phyloP scores from a whole-genome alignment of 2,113 vertebrate genomes.

The Alectura lathami region DNA sequence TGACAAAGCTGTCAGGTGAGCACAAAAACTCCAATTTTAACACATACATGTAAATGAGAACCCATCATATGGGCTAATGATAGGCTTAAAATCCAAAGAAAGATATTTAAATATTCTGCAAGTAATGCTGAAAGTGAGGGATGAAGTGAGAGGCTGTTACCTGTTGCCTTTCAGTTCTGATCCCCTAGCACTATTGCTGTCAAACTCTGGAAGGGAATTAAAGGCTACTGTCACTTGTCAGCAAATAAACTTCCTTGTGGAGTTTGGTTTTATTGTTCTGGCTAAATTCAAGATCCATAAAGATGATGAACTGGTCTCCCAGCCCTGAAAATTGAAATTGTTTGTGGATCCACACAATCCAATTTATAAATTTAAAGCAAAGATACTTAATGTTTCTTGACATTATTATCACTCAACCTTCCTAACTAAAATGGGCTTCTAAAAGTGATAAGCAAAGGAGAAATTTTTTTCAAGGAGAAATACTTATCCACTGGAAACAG shows the following conservation, averaged over 20 bases:
- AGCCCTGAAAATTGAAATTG: not conserved
- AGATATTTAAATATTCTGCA: not conserved
- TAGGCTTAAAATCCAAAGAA: not conserved
- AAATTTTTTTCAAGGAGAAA: not conserved
- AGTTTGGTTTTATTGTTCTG: not conserved
- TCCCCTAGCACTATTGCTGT: not conserved
- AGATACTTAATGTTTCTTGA: not conserved
- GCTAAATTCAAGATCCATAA: conserved; percentile 22
- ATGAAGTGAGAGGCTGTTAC: not conserved
- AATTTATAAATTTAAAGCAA: not conserved
- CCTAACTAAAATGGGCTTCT: not conserved
- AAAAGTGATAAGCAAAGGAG: not conserved
- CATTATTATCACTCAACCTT: no score
- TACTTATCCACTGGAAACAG: not conserved
- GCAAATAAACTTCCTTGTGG: not conserved
- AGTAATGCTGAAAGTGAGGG: no score
- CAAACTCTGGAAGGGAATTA: not conserved
- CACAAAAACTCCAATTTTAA: not conserved
- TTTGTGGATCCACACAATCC: not conserved
- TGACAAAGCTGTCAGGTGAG: not conserved
- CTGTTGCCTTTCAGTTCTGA: not conserved
- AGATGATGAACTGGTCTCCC: not conserved
- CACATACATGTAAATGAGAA: not conserved
- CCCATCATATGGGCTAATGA: not conserved
- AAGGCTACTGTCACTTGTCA: not conserved